These are phyloP conservation scores for Cherax destructor DNA, from an alignment of 1,140 invertebrate species.

Conservation along the genomic window DNA sequence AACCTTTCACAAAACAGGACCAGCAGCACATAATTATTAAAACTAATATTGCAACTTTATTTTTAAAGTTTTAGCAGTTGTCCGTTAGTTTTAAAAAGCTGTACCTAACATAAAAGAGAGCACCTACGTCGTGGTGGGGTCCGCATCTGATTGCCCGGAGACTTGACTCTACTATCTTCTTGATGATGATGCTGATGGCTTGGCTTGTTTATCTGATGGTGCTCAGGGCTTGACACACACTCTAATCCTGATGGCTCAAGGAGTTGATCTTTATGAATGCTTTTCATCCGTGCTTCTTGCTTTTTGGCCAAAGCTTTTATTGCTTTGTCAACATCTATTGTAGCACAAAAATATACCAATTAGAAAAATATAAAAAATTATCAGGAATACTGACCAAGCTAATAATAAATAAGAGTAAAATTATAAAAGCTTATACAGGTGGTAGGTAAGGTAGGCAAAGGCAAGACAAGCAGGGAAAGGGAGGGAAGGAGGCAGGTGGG, in stretches of 20 bases:
- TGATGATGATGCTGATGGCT: slow-evolving; percentile 6
- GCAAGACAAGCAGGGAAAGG: too few species aligned
- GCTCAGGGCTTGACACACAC: background rate
- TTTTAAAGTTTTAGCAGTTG: too few species aligned
- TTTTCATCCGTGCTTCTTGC: slow-evolving; percentile 45
- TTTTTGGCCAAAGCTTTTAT: slow-evolving; percentile 42
- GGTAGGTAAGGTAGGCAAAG: too few species aligned
- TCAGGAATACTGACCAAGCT: too few species aligned
- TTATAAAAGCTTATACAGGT: too few species aligned
- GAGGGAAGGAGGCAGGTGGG: too few species aligned
- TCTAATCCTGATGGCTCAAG: background rate
- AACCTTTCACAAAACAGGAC: too few species aligned
- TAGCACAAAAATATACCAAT: background rate
- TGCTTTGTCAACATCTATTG: slow-evolving; percentile 63
- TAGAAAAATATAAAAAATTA: background rate
- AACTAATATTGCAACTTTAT: too few species aligned
- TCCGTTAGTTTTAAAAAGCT: background rate
- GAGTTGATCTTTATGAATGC: slow-evolving; percentile 12
- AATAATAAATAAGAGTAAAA: too few species aligned
- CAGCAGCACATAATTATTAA: too few species aligned
- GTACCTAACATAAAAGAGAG: background rate
- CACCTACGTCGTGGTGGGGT: slow-evolving; percentile 43
- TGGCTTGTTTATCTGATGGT: background rate
- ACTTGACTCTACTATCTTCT: background rate
- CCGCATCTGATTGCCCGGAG: background rate